Evolutionary conservation across 92 coral and sea anemone genomes (phyloP), one percentile per base, ranked within the genome.

Genomic region (Ricordea florida): DNA sequence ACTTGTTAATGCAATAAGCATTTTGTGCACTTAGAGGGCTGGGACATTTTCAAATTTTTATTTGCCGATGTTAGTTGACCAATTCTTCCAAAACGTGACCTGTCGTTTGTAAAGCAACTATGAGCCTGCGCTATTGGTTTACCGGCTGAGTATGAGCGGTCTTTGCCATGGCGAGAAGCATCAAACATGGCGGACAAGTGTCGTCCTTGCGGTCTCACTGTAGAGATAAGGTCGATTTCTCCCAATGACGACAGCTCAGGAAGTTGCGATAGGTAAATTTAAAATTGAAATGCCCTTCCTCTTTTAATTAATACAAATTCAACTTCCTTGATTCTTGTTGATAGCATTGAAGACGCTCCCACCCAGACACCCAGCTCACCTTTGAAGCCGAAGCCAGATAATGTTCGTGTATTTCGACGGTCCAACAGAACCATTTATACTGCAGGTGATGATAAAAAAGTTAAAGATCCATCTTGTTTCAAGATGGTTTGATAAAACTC

Each of bases 351-450:
- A 11, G 90, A 70, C 1, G 76, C 62, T 4, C 76, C 69, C 3
- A 49, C 81, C 7, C 76, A 69, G 18, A 10, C 86, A 6, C 91
- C 91, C 1, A 69, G 78, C 17, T 87, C 92, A 13, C 92, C 92
- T 5, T 53, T 66, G 66, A 87, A 86, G 17, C 30, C 87, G 7
- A 81, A 87, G 62, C 64, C 83, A 6, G 78, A 78, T 41, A 81
- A 74, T 61, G 92, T 87, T 5, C 61, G 71, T 47, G 83, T 87
- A 24, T 87, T 87, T 49, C 70, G 88, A 20, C 76, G 89, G 35
- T 76, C 80, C 13, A 91, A 91, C 66, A 78, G 83, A 47, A 91
- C 97, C 5, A 70, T 91, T 35, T 91, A 91, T 63, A 87, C 97
- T 38, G 93, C 97, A 45, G 97, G 97, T 91, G 42, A 67, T 72